Evolutionary conservation across 2,113 vertebrate species (phyloP).

Genomic region (Oncorhynchus masou): DNA sequence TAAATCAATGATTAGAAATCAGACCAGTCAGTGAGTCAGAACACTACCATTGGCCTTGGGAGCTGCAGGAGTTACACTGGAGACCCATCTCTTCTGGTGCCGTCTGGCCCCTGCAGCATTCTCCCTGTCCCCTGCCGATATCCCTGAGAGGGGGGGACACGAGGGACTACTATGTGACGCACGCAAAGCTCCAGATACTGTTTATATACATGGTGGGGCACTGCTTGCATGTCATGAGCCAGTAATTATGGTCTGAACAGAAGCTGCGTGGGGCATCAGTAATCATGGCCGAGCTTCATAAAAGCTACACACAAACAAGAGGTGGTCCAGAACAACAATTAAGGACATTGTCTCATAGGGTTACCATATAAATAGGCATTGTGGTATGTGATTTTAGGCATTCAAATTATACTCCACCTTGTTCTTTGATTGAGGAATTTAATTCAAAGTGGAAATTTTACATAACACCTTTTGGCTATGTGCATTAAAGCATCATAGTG

Average conservation of each 20-base stretch:
- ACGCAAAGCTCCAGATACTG: conserved; percentile 10
- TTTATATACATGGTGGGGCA: conserved; percentile 15
- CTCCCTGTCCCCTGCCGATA: conserved; percentile 1
- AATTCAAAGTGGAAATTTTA: too few relatives aligned
- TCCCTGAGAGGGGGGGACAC: conserved; percentile 16
- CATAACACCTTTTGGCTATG: too few relatives aligned
- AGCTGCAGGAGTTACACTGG: conserved; percentile 14
- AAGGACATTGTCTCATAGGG: too few relatives aligned
- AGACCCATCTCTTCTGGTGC: conserved; percentile 20
- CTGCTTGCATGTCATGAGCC: conserved; percentile 19
- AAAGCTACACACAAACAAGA: too few relatives aligned
- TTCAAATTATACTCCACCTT: too few relatives aligned
- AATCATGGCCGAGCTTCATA: background rate
- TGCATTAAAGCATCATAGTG: too few relatives aligned
- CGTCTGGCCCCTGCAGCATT: conserved; percentile 11
- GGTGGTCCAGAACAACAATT: too few relatives aligned
- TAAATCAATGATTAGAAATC: conserved; percentile 10
- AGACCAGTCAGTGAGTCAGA: conserved; percentile 12
- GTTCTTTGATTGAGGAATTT: too few relatives aligned
- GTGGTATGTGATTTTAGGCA: too few relatives aligned
- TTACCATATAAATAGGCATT: too few relatives aligned
- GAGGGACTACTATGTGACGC: conserved; percentile 21
- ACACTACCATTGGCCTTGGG: conserved; percentile 24
- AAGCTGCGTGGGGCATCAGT: background rate
- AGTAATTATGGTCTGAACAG: background rate